Conservation (phyloP, 2,113 vertebrate species). For the Maccullochella peelii region DNA sequence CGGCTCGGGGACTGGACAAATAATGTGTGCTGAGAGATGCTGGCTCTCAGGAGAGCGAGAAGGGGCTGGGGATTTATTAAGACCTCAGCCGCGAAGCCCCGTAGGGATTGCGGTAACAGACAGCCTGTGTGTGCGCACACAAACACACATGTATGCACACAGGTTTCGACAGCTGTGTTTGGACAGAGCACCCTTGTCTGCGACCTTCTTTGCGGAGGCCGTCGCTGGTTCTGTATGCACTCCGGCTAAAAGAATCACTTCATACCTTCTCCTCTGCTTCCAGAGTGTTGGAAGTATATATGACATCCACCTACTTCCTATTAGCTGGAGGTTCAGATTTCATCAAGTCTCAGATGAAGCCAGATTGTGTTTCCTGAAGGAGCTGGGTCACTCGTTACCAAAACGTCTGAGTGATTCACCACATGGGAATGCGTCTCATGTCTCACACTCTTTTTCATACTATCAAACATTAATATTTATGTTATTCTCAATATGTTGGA, state of each 20-base stretch:
- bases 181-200: constrained; percentile 74
- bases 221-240: constrained; percentile 19
- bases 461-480: constrained; percentile 34
- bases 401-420: constrained; percentile 60
- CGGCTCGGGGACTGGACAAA: constrained; percentile 71
- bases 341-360: constrained; percentile 46
- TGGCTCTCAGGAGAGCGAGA: constrained; percentile 59
- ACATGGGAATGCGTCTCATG: constrained; percentile 47
- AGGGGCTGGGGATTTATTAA: constrained; percentile 72
- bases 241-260: constrained; percentile 46
- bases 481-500: constrained; percentile 6
- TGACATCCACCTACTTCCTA: constrained; percentile 52
- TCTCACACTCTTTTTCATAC: constrained; percentile 20
- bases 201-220: constrained; percentile 68
- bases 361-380: constrained; percentile 51
- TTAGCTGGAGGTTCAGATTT: constrained; percentile 43
- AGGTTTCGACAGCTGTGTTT: constrained; percentile 80
- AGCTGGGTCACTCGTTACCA: constrained; percentile 37
- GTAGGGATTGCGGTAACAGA: constrained; percentile 51
- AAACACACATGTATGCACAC: constrained; percentile 36
- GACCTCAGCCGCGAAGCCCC: constrained; percentile 50
- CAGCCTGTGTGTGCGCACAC: constrained; percentile 42
- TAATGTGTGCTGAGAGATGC: constrained; percentile 78
- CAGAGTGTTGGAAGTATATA: background rate
- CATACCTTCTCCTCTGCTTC: constrained; percentile 32